Evolutionary conservation across 2,888 invertebrate genomes (phyloP).

Genomic region (Cantharis nigra): DNA sequence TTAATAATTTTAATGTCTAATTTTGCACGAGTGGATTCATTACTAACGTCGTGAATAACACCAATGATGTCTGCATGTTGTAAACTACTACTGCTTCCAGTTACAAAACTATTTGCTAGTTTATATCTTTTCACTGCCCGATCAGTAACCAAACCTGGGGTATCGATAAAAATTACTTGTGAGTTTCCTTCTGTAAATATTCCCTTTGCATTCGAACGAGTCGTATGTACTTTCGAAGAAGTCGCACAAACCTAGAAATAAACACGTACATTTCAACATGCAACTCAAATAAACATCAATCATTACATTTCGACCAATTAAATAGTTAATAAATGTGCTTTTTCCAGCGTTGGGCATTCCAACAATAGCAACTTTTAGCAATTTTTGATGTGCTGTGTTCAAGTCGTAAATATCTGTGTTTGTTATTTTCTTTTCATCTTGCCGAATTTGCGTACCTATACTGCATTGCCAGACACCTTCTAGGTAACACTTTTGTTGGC

Average conservation of each 20-base stretch:
- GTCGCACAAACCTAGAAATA: constrained; percentile 79
- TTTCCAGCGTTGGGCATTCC: constrained; percentile 96
- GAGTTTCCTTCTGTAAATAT: constrained; percentile 75
- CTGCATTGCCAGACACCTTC: neutral
- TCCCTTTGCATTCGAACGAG: constrained; percentile 73
- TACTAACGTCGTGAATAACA: constrained; percentile 84
- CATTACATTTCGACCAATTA: constrained; percentile 78
- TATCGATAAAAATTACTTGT: constrained; percentile 91
- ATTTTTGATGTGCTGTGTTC: neutral
- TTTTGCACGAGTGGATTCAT: constrained; percentile 67
- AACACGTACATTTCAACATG: neutral
- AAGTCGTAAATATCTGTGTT: neutral
- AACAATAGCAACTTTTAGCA: constrained; percentile 77
- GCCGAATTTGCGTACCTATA: neutral
- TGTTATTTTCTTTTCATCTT: neutral
- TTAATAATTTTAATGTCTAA: constrained; percentile 73
- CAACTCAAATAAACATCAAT: neutral
- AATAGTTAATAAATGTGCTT: constrained; percentile 89
- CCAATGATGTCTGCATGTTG: constrained; percentile 79
- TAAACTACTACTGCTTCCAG: constrained; percentile 65
- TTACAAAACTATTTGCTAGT: constrained; percentile 62
- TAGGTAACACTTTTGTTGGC: neutral
- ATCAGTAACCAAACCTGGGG: constrained; percentile 83
- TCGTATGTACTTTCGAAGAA: constrained; percentile 91
- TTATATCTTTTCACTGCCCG: constrained; percentile 69